These are phyloP conservation scores for Mystacornis crossleyi DNA, from an alignment of 2,113 vertebrate species.

Conservation along the genomic window DNA sequence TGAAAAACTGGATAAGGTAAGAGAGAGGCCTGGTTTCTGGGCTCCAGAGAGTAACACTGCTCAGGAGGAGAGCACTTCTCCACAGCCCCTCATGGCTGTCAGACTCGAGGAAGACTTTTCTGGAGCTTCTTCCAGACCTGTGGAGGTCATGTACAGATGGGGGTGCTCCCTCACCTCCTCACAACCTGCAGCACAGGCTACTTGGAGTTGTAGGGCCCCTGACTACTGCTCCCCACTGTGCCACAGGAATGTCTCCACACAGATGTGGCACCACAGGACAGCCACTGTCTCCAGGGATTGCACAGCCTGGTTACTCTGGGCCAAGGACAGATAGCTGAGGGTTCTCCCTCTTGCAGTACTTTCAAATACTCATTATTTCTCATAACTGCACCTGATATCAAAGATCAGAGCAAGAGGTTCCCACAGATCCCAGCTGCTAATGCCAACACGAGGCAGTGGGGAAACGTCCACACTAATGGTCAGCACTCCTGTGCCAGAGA, in stretches of 20 bases:
- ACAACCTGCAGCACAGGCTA: neutral
- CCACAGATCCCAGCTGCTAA: neutral
- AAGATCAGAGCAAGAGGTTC: neutral
- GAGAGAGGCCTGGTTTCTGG: neutral
- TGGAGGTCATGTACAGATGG: neutral
- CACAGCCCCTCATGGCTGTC: neutral
- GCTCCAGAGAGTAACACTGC: neutral
- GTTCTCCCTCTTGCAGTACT: neutral
- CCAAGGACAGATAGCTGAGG: neutral
- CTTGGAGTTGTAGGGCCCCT: neutral
- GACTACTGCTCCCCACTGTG: neutral
- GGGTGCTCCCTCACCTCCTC: neutral
- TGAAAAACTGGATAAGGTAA: neutral
- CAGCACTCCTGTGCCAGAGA: neutral
- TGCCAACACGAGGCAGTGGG: neutral
- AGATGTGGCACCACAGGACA: neutral
- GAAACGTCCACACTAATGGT: neutral
- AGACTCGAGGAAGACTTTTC: neutral
- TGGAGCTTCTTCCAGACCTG: neutral
- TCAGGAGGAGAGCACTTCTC: neutral
- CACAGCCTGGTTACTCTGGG: neutral
- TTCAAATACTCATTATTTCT: neutral
- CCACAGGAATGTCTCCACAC: neutral
- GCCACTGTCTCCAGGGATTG: rapidly evolving
- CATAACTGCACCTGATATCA: neutral